phyloP scores from a whole-genome alignment of 1,140 invertebrate genomes.

The Phenacoccus solenopsis region DNA sequence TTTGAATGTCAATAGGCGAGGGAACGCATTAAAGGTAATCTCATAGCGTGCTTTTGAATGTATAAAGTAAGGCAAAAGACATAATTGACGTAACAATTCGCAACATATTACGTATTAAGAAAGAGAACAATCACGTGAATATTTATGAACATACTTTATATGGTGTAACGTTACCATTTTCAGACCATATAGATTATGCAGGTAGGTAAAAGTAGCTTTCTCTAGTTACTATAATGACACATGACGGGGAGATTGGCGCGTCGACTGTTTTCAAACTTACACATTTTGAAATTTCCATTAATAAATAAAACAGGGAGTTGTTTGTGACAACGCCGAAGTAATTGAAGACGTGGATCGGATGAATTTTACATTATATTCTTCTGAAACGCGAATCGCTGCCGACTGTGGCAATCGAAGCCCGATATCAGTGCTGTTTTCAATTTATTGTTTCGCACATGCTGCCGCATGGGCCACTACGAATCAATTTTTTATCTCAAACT shows the following conservation, averaged over 20 bases:
- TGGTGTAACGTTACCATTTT: background rate
- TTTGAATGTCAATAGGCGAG: slow-evolving; percentile 1
- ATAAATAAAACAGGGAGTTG: background rate
- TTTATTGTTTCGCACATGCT: too few relatives aligned
- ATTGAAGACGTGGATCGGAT: background rate
- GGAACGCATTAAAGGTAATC: background rate
- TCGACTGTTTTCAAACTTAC: background rate
- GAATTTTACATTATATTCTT: background rate
- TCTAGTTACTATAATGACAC: background rate
- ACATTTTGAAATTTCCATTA: background rate
- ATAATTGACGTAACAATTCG: slow-evolving; percentile 2
- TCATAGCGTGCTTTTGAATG: slow-evolving; percentile 1
- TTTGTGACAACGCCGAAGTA: background rate
- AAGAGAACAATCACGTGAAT: background rate
- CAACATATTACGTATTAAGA: slow-evolving; percentile 3
- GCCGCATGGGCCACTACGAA: too few relatives aligned
- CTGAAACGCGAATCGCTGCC: background rate
- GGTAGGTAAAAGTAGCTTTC: background rate
- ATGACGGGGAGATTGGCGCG: background rate
- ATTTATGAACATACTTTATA: slow-evolving; percentile 3
- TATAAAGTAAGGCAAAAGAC: background rate
- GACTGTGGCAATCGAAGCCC: background rate
- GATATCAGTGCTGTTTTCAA: too few relatives aligned
- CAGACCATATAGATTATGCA: background rate
- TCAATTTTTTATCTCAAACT: background rate